Evolutionary conservation across 2,797 vertebrate species (phyloP).

Genomic region (Neopelma chrysocephalum): DNA sequence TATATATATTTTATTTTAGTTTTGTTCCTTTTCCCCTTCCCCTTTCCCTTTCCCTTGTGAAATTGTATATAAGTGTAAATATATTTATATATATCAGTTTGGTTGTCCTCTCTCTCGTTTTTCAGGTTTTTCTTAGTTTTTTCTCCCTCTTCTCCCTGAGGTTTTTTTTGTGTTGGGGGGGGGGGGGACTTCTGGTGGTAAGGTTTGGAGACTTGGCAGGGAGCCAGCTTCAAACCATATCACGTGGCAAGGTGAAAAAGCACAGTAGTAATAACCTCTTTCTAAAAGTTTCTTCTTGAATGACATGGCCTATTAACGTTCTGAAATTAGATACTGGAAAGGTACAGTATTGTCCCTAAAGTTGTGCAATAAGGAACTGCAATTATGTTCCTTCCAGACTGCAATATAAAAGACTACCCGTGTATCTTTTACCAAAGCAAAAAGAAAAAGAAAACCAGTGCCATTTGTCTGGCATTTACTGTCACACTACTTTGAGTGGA

Average conservation of each 20-base stretch:
- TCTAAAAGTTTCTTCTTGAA: background rate
- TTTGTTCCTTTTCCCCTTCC: too few relatives aligned
- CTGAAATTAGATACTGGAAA: background rate
- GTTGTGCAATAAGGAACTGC: background rate
- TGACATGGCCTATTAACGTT: background rate
- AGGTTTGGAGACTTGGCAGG: too few relatives aligned
- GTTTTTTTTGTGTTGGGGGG: too few relatives aligned
- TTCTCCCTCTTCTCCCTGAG: too few relatives aligned
- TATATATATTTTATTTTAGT: too few relatives aligned
- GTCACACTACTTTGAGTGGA: background rate
- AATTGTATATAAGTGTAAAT: too few relatives aligned
- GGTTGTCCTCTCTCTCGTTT: too few relatives aligned
- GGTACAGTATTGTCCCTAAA: background rate
- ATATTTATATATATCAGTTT: too few relatives aligned
- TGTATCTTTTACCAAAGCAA: background rate
- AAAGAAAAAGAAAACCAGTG: background rate
- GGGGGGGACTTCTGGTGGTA: too few relatives aligned
- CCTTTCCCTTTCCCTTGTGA: too few relatives aligned
- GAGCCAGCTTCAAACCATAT: too few relatives aligned
- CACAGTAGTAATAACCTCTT: background rate
- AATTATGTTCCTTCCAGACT: background rate
- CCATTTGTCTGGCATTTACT: background rate
- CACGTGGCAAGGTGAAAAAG: background rate
- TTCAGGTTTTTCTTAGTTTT: too few relatives aligned
- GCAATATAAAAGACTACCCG: background rate